Evolutionary conservation across 2,797 vertebrate genomes (phyloP), one percentile per base, ranked within the genome.

Genomic region (Liasis olivaceus): DNA sequence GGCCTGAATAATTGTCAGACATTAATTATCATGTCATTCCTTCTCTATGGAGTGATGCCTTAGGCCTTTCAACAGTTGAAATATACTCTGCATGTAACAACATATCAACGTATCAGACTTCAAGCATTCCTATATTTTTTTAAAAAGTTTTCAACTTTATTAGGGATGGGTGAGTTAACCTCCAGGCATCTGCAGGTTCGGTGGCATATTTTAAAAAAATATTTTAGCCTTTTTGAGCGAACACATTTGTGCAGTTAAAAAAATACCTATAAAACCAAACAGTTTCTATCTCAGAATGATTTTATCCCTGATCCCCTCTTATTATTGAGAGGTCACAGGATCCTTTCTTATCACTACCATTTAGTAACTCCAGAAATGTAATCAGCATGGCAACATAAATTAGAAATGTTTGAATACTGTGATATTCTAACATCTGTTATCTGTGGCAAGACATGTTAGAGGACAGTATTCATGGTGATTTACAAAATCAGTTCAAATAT

Each of bases 21-120:
- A 85, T 72, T 72, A 60, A 1, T n/a, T 90, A 72, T 36, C 90
- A 66, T 0, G 31, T n/a, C 26, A 62, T 47, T 90, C 69, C 5
- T 36, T 69, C 86, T 8, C 63, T 6, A 4, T 77, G 42, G 62
- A 84, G 47, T 26, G 13, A 0, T 56, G 47, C 63, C 11, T n/a
- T 11, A 86, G 47, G 31, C 4, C 31, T n/a, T 85, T 0, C 72
- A 47, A 69, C 51, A 81, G 69, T 42, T 77, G 56, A 89, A 0
- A 2, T 0, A 7, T 31, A 64, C 62, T 85, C 59, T 66, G 63
- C 63, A 1, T 6, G n/a, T 59, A 60, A 91, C 89, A 94, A 90
- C 87, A 0, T 14, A 62, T 2, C 54, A 59, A 0, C 0, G 11
- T 42, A 24, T 20, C 2, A 0, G 9, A 15, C 54, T 85, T 7